phyloP scores from a whole-genome alignment of 1,140 invertebrate genomes.

The Ceratosolen solmsi region DNA sequence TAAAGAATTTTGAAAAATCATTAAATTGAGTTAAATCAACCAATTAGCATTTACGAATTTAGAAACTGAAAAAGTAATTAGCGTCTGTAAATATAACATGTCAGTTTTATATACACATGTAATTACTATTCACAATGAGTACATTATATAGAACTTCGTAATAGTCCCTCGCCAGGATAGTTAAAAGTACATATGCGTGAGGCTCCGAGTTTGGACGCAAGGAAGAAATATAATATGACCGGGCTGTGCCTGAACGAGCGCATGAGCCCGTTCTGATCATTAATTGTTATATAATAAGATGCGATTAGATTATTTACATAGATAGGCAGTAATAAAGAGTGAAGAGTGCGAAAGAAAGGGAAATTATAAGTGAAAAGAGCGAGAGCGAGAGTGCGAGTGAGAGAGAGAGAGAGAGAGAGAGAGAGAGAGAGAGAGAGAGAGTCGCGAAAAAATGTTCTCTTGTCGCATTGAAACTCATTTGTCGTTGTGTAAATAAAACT shows the following conservation, averaged over 20 bases:
- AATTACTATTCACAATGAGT: constrained; percentile 3
- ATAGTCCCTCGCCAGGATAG: neutral
- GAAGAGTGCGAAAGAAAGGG: neutral
- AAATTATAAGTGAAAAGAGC: neutral
- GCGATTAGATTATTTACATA: neutral
- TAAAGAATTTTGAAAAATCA: too few relatives aligned
- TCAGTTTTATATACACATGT: neutral
- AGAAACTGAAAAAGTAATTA: neutral
- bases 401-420: neutral
- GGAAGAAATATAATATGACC: constrained; percentile 6
- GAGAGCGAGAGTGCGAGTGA: neutral
- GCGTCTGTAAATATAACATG: neutral
- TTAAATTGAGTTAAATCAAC: too few relatives aligned
- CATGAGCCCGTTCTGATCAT: constrained; percentile 23
- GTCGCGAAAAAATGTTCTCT: constrained; percentile 19
- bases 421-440: neutral
- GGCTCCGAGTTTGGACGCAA: neutral
- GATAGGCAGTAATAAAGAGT: neutral
- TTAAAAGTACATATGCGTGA: neutral
- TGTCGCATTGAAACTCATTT: constrained; percentile 34
- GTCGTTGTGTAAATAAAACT: too few relatives aligned
- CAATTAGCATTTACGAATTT: too few relatives aligned
- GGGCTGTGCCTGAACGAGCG: constrained; percentile 48
- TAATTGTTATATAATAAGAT: neutral
- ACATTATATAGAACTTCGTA: neutral